These are phyloP conservation scores for Sardina pilchardus DNA, from an alignment of 2,113 vertebrate species.

Conservation along the genomic window DNA sequence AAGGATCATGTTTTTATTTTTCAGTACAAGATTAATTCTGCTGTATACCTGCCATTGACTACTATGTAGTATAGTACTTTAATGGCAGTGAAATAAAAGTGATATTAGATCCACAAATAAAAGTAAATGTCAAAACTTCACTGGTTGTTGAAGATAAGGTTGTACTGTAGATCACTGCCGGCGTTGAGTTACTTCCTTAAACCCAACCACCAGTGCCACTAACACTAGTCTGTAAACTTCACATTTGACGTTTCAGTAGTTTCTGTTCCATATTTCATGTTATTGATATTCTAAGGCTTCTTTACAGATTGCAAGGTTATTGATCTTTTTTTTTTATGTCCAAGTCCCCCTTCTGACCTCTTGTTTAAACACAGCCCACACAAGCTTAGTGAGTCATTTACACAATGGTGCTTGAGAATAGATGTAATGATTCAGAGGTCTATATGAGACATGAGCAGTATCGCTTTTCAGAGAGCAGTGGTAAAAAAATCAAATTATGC, in stretches of 20 bases:
- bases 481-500: no score
- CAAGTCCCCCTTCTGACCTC: background rate
- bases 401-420: no score
- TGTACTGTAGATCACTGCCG: background rate
- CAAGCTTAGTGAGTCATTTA: no score
- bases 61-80: no score
- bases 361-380: no score
- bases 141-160: background rate
- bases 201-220: background rate
- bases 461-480: no score
- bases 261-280: background rate
- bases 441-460: no score
- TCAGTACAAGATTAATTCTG: background rate
- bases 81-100: background rate
- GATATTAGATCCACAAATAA: background rate
- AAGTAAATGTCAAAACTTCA: background rate
- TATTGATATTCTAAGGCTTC: background rate
- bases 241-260: background rate
- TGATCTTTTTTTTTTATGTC: no score
- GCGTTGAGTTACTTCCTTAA: background rate
- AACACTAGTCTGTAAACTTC: background rate
- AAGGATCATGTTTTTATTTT: background rate
- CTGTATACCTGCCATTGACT: background rate
- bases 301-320: background rate
- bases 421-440: no score